These are phyloP conservation scores for Zaprionus bogoriensis DNA, from an alignment of 2,888 invertebrate species.

Conservation along the genomic window DNA sequence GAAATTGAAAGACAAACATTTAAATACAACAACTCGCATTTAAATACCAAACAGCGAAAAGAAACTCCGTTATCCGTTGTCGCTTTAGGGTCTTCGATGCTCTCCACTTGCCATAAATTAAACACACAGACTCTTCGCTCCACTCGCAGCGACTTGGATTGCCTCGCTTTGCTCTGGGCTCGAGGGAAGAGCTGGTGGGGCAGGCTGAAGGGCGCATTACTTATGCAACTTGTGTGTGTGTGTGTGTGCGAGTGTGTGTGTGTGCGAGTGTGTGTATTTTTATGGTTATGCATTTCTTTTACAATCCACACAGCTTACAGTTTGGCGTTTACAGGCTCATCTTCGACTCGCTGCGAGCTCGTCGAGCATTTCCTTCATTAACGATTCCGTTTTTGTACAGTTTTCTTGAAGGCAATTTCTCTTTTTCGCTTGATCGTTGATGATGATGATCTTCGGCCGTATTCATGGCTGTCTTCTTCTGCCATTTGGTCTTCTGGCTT, in stretches of 20 bases:
- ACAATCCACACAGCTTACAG: conserved; percentile 40
- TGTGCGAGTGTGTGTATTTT: conserved; percentile 48
- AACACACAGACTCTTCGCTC: conserved; percentile 31
- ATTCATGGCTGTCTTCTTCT: conserved; percentile 13
- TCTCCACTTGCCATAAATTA: conserved; percentile 66
- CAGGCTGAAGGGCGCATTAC: conserved; percentile 43
- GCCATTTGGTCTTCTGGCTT: neutral
- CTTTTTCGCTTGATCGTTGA: conserved; percentile 40
- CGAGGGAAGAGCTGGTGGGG: neutral
- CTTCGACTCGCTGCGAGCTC: conserved; percentile 40
- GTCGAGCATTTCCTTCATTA: conserved; percentile 71
- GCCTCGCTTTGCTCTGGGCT: conserved; percentile 3
- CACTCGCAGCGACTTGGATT: conserved; percentile 12
- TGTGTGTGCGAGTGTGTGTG: conserved; percentile 33
- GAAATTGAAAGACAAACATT: conserved; percentile 53
- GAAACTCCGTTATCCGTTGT: conserved; percentile 49
- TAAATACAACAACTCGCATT: conserved; percentile 23
- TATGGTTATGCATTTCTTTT: conserved; percentile 69
- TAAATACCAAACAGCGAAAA: conserved; percentile 42
- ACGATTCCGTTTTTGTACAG: conserved; percentile 61
- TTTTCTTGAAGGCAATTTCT: conserved; percentile 62
- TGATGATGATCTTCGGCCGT: conserved; percentile 24
- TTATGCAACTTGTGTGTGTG: conserved; percentile 55
- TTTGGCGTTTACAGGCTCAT: conserved; percentile 55
- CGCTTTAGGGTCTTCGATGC: conserved; percentile 46